These are phyloP conservation scores for Pimpla rufipes DNA, from an alignment of 2,888 invertebrate genomes.

Conservation along the genomic window DNA sequence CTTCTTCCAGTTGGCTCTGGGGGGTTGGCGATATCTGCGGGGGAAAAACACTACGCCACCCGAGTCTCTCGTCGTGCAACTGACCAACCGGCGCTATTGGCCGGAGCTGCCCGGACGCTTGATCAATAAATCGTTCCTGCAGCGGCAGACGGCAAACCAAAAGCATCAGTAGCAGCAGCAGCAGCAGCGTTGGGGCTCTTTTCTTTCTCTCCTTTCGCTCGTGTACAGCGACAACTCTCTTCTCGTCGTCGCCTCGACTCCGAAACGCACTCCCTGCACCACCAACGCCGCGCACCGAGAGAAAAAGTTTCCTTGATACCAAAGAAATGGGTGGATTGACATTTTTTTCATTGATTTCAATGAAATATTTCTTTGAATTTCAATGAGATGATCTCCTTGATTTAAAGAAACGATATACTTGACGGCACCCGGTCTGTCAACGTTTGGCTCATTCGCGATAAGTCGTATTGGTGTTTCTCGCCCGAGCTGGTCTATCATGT, in stretches of 20 bases:
- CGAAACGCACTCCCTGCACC: conserved; percentile 53
- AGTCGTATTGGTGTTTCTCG: too few species aligned
- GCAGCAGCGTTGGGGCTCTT: background rate
- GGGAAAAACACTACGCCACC: conserved; percentile 47
- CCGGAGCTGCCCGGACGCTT: conserved; percentile 70
- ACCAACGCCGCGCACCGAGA: too few species aligned
- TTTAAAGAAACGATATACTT: too few species aligned
- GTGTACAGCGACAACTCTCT: background rate
- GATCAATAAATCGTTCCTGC: conserved; percentile 84
- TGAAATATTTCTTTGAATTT: too few species aligned
- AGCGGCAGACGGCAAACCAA: conserved; percentile 69
- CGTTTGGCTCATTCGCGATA: too few species aligned
- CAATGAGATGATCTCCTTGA: too few species aligned
- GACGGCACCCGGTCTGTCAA: too few species aligned
- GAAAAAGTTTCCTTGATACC: too few species aligned
- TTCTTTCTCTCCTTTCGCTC: conserved; percentile 15
- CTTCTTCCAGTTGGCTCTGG: conserved; percentile 53
- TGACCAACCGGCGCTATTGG: conserved; percentile 78
- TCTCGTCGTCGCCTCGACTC: conserved; percentile 57
- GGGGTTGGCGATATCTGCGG: conserved; percentile 48
- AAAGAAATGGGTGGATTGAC: too few species aligned
- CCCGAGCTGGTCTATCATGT: too few species aligned
- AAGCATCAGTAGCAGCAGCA: conserved; percentile 43
- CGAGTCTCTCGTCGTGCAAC: conserved; percentile 40
- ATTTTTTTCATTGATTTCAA: too few species aligned